Conservation (phyloP, 2,888 invertebrate species). For the Ecliptopera silaceata region DNA sequence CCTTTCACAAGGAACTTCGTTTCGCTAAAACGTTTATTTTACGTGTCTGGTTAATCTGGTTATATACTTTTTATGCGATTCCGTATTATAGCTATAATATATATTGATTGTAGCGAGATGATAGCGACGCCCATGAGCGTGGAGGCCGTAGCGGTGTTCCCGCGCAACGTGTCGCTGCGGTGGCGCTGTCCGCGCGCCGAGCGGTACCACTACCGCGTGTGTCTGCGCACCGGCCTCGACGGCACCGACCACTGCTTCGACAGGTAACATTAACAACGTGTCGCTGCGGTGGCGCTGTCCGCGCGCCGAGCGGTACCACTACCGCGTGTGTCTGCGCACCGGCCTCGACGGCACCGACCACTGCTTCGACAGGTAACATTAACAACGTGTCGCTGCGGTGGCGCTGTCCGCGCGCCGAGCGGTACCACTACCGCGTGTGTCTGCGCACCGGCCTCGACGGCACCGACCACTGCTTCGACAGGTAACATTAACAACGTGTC, state of each 20-base stretch:
- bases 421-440: too few relatives aligned
- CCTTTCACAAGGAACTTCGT: too few relatives aligned
- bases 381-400: too few relatives aligned
- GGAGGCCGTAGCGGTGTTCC: constrained; percentile 49
- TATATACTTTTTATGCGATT: too few relatives aligned
- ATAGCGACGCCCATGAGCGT: constrained; percentile 49
- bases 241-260: constrained; percentile 55
- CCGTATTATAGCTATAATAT: too few relatives aligned
- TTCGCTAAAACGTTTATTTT: too few relatives aligned
- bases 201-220: constrained; percentile 55
- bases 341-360: constrained; percentile 45
- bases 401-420: too few relatives aligned
- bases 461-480: too few relatives aligned
- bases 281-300: constrained; percentile 63
- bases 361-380: constrained; percentile 67
- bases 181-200: constrained; percentile 60
- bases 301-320: constrained; percentile 48
- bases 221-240: constrained; percentile 49
- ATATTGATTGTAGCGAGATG: constrained; percentile 44
- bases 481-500: too few relatives aligned
- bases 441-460: too few relatives aligned
- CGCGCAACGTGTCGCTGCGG: constrained; percentile 54
- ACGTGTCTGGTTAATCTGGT: too few relatives aligned
- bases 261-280: constrained; percentile 63
- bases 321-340: constrained; percentile 56